Conservation (phyloP, 2,888 invertebrate genomes). For the Adelphocoris suturalis region DNA sequence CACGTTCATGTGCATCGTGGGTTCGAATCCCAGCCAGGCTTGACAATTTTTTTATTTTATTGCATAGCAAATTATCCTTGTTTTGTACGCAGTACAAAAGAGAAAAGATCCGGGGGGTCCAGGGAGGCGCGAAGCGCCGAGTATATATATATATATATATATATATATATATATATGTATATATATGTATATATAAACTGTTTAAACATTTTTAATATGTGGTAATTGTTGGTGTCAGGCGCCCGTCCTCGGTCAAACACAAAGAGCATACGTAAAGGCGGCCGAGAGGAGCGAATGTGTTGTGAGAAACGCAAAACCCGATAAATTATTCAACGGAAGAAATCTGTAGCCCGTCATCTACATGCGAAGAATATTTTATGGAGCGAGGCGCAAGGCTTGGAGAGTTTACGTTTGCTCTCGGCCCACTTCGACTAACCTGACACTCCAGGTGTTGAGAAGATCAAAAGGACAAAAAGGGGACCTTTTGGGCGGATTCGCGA, state of each 20-base stretch:
- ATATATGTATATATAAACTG: too few relatives aligned
- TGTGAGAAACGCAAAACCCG: conserved; percentile 46
- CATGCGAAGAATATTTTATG: conserved; percentile 49
- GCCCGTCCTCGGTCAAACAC: conserved; percentile 6
- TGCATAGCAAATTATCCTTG: too few relatives aligned
- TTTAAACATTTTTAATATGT: too few relatives aligned
- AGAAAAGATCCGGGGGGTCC: too few relatives aligned
- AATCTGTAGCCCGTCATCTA: conserved; percentile 53
- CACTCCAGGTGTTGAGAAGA: neutral
- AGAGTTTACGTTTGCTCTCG: neutral
- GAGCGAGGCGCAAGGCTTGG: neutral
- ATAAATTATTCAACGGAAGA: conserved; percentile 52
- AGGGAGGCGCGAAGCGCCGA: too few relatives aligned
- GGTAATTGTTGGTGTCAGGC: conserved; percentile 22
- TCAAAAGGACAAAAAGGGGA: neutral
- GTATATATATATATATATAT: too few relatives aligned
- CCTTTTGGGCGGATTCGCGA: too few relatives aligned
- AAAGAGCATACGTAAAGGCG: conserved; percentile 30
- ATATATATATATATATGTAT: too few relatives aligned
- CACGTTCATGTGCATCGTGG: too few relatives aligned
- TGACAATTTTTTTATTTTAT: too few relatives aligned
- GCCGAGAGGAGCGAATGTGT: conserved; percentile 21
- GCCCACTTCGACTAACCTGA: neutral
- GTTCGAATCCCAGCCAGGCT: too few relatives aligned
- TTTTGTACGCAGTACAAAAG: too few relatives aligned